Evolutionary conservation across 2,113 vertebrate species (phyloP).

Genomic region (Cercocebus atys): DNA sequence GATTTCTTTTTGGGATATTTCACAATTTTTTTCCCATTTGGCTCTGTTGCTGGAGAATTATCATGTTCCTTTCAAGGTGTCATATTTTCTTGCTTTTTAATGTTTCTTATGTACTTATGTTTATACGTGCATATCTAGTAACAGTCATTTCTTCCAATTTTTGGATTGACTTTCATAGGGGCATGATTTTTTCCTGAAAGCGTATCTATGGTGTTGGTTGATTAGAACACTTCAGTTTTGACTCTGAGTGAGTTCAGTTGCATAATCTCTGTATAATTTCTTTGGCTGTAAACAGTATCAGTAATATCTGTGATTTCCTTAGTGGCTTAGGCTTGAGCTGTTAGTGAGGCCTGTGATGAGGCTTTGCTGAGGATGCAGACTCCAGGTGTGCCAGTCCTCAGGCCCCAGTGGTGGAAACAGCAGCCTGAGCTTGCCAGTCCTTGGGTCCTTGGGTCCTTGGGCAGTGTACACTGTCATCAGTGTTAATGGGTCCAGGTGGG

Average conservation of each 20-base stretch:
- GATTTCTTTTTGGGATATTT: neutral
- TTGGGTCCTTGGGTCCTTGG: neutral
- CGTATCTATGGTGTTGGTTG: neutral
- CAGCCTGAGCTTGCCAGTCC: neutral
- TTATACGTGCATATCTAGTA: neutral
- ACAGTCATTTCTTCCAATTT: neutral
- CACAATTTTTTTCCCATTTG: neutral
- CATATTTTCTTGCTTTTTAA: neutral
- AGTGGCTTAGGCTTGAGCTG: neutral
- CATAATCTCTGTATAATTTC: neutral
- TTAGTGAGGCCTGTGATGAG: neutral
- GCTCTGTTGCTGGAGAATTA: neutral
- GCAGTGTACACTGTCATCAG: too few relatives aligned
- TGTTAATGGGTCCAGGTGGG: neutral
- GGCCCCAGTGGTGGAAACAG: neutral
- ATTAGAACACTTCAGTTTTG: neutral
- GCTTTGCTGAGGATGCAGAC: neutral
- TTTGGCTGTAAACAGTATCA: neutral
- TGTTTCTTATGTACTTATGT: neutral
- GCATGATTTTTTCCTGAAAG: neutral
- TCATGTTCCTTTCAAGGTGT: neutral
- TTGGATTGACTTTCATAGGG: neutral
- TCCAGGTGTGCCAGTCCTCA: neutral
- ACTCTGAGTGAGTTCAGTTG: neutral
- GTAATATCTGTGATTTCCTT: neutral